phyloP scores from a whole-genome alignment of 2,113 vertebrate genomes.

The Ochotona princeps region DNA sequence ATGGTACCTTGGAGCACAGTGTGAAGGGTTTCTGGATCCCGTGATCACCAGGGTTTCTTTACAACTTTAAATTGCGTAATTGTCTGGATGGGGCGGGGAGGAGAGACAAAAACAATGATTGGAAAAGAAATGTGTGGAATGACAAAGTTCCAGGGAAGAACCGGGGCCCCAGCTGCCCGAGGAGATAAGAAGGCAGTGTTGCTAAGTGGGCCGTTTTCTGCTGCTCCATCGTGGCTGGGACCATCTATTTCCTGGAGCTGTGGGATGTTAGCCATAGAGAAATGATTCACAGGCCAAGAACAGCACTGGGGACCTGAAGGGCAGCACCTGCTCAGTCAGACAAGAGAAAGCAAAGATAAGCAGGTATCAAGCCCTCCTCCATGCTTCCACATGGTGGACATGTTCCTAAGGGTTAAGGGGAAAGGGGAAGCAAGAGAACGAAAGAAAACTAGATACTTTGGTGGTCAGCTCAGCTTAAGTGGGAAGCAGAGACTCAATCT shows the following conservation, averaged over 20 bases:
- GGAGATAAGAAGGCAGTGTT: background rate
- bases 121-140: background rate
- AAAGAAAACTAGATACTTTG: background rate
- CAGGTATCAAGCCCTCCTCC: background rate
- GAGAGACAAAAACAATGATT: background rate
- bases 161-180: rapidly evolving
- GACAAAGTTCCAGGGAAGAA: background rate
- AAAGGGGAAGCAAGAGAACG: background rate
- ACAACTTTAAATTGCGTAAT: background rate
- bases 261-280: background rate
- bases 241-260: background rate
- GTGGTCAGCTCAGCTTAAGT: background rate
- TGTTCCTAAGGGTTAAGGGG: background rate
- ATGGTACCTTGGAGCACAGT: background rate
- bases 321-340: rapidly evolving
- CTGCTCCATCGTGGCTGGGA: background rate
- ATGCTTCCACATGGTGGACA: background rate
- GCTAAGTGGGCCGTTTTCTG: rapidly evolving
- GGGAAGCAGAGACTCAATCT: too few relatives aligned
- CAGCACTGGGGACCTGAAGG: background rate
- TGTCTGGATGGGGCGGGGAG: background rate
- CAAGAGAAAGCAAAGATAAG: background rate
- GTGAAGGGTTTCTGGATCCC: background rate
- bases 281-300: background rate
- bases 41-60: background rate